Percentiles rank a stretch among this genome's conserved stretches.
Evolutionary conservation across 2,113 vertebrate genomes (phyloP).

Genomic region (Hypanus sabinus): DNA sequence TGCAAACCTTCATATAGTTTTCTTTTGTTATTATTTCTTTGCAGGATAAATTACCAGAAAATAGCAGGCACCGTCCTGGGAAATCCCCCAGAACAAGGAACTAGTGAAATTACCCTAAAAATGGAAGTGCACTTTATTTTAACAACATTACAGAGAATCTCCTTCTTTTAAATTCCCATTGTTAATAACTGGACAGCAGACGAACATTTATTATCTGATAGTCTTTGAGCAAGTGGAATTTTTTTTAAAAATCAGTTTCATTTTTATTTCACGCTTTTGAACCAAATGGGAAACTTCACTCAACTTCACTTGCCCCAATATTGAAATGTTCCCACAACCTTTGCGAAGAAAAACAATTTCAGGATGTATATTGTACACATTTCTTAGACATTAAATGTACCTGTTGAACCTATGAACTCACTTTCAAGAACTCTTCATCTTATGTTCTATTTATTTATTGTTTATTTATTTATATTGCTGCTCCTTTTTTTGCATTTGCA

Average conservation of each 20-base stretch:
- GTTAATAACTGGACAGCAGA: not conserved
- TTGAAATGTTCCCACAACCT: too few relatives aligned
- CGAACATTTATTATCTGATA: not conserved
- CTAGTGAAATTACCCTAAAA: not conserved
- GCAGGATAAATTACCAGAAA: not conserved
- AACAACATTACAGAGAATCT: not conserved
- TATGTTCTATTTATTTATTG: too few relatives aligned
- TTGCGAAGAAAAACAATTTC: too few relatives aligned
- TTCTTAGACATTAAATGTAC: too few relatives aligned
- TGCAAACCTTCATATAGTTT: not conserved
- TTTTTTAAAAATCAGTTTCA: not conserved
- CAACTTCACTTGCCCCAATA: too few relatives aligned
- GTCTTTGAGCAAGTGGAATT: not conserved
- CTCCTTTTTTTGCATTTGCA: too few relatives aligned
- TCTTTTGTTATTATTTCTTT: not conserved
- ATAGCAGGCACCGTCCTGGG: not conserved
- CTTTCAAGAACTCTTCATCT: too few relatives aligned
- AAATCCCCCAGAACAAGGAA: not conserved
- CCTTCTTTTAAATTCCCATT: not conserved
- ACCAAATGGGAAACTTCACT: too few relatives aligned
- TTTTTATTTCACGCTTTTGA: not conserved
- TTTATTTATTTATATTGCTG: too few relatives aligned
- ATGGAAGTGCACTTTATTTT: not conserved
- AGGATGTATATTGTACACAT: too few relatives aligned
- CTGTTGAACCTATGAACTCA: too few relatives aligned